Conservation (phyloP, 2,888 invertebrate species). For the Platypus cylindrus region DNA sequence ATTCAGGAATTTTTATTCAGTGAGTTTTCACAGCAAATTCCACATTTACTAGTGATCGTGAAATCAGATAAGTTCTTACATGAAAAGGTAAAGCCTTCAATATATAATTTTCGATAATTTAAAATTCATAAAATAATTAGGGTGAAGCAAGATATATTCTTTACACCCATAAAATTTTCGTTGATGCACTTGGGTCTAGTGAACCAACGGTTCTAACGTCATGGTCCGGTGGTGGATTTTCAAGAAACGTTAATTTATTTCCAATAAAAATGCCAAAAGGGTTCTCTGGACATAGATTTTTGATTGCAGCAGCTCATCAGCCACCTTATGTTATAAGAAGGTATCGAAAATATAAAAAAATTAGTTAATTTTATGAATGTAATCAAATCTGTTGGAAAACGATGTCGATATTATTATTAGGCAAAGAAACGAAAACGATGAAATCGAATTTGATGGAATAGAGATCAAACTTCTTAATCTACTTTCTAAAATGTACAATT, state of each 20-base stretch:
- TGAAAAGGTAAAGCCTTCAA: constrained; percentile 21
- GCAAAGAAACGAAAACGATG: constrained; percentile 33
- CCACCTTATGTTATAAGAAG: constrained; percentile 61
- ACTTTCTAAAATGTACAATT: constrained; percentile 53
- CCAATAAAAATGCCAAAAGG: constrained; percentile 54
- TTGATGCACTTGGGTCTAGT: constrained; percentile 62
- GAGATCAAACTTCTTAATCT: constrained; percentile 54
- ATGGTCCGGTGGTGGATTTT: constrained; percentile 52
- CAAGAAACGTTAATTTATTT: constrained; percentile 52
- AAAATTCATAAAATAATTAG: constrained; percentile 3
- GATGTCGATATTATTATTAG: constrained; percentile 20
- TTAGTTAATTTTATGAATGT: not conserved
- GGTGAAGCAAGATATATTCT: constrained; percentile 54
- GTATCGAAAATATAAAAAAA: constrained; percentile 29
- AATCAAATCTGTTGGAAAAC: constrained; percentile 1
- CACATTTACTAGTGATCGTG: constrained; percentile 57
- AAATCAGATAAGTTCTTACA: constrained; percentile 43
- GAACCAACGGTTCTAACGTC: constrained; percentile 53
- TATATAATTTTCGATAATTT: constrained; percentile 1
- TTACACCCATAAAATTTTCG: constrained; percentile 61
- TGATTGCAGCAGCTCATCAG: constrained; percentile 54
- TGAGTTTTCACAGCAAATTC: constrained; percentile 48
- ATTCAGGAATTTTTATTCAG: constrained; percentile 56
- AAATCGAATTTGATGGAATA: constrained; percentile 59
- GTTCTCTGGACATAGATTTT: constrained; percentile 63